phyloP scores from a whole-genome alignment of 2,888 invertebrate genomes.

The Eurytoma adleriae region DNA sequence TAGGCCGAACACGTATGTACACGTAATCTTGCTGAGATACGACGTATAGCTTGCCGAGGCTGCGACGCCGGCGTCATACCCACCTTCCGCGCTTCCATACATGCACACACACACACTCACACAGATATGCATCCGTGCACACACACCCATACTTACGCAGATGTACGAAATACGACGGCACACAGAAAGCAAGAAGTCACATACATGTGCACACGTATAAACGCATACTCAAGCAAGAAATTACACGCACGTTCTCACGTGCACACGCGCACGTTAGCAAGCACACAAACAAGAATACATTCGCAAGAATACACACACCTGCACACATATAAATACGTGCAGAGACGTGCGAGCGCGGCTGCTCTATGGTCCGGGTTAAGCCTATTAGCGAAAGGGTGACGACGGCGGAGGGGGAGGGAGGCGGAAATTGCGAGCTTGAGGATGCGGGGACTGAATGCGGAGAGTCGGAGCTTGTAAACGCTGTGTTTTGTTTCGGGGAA shows the following conservation, averaged over 20 bases:
- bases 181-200: no score
- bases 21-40: conserved; percentile 63
- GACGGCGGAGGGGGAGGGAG: conserved; percentile 32
- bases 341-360: not conserved
- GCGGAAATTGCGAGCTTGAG: conserved; percentile 47
- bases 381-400: conserved; percentile 65
- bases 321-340: not conserved
- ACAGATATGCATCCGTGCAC: not conserved
- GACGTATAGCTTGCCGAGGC: conserved; percentile 31
- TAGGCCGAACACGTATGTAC: conserved; percentile 59
- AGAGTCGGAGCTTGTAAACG: not conserved
- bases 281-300: no score
- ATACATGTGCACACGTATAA: not conserved
- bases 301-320: not conserved
- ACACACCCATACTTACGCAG: not conserved
- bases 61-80: not conserved
- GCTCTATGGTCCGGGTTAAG: conserved; percentile 58
- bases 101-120: not conserved
- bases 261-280: no score
- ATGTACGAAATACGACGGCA: not conserved
- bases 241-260: no score
- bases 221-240: not conserved
- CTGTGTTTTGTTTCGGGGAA: no score
- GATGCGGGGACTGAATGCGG: not conserved
- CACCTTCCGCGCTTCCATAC: not conserved